phyloP scores from a whole-genome alignment of 23 tunicate species.

The Clavelina lepadiformis region DNA sequence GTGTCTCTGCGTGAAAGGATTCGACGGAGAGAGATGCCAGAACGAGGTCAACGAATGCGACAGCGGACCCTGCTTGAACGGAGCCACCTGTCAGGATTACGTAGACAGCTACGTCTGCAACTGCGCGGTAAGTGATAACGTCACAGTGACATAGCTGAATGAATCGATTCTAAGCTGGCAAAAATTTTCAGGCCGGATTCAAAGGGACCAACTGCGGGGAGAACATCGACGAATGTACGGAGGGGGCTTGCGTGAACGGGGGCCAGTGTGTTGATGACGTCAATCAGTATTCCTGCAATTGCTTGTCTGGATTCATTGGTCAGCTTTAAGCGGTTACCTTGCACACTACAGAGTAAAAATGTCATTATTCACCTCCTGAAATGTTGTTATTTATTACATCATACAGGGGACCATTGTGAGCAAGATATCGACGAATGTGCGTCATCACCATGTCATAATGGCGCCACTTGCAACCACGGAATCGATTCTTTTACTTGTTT shows the following conservation, averaged over 20 bases:
- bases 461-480: slow-evolving; percentile 53
- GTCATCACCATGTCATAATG: slow-evolving; percentile 56
- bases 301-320: slow-evolving; percentile 68
- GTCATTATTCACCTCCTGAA: neutral
- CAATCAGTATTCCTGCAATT: slow-evolving; percentile 55
- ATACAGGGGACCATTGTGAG: slow-evolving; percentile 66
- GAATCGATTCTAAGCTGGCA: neutral
- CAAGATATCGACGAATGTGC: slow-evolving; percentile 60
- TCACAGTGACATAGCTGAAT: neutral
- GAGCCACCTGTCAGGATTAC: slow-evolving; percentile 72
- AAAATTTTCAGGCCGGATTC: slow-evolving; percentile 64
- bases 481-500: slow-evolving; percentile 39
- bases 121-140: slow-evolving; percentile 56
- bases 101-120: slow-evolving; percentile 76
- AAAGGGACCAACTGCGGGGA: slow-evolving; percentile 34
- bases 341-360: neutral
- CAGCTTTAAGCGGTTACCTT: neutral
- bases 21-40: slow-evolving; percentile 55
- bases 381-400: neutral
- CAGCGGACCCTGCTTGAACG: slow-evolving; percentile 65
- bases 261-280: slow-evolving; percentile 81
- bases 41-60: slow-evolving; percentile 74
- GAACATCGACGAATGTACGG: slow-evolving; percentile 64
- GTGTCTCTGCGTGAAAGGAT: slow-evolving; percentile 63
- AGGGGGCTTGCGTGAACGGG: slow-evolving; percentile 70